These are phyloP conservation scores for Tromatobia lineatoria DNA, from an alignment of 2,888 invertebrate species.

Conservation along the genomic window DNA sequence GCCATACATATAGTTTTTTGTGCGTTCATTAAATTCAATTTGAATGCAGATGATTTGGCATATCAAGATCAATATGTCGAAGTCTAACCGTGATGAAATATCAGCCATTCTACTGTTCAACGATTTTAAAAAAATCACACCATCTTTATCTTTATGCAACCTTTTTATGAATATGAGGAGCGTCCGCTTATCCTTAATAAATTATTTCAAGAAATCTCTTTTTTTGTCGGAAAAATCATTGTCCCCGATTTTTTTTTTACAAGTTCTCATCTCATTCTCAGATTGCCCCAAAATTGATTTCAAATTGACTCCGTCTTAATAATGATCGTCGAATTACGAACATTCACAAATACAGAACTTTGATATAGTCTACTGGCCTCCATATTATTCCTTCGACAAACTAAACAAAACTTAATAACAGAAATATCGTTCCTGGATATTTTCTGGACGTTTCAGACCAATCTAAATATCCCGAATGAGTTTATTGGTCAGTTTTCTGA, in stretches of 20 bases:
- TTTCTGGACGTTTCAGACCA: background rate
- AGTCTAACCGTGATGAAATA: background rate
- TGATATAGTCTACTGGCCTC: background rate
- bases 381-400: background rate
- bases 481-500: background rate
- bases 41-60: constrained; percentile 6
- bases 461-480: background rate
- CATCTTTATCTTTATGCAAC: background rate
- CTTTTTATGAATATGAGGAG: background rate
- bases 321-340: background rate
- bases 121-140: background rate
- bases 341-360: background rate
- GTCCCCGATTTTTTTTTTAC: background rate
- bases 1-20: background rate
- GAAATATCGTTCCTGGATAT: background rate
- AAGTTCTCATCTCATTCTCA: background rate
- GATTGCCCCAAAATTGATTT: background rate
- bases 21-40: constrained; percentile 6
- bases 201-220: background rate
- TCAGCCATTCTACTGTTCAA: background rate
- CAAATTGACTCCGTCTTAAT: background rate
- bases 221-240: background rate
- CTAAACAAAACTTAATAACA: background rate
- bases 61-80: background rate
- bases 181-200: background rate